Evolutionary conservation across 2,113 vertebrate species (phyloP).

Genomic region (Corythornis vintsioides): DNA sequence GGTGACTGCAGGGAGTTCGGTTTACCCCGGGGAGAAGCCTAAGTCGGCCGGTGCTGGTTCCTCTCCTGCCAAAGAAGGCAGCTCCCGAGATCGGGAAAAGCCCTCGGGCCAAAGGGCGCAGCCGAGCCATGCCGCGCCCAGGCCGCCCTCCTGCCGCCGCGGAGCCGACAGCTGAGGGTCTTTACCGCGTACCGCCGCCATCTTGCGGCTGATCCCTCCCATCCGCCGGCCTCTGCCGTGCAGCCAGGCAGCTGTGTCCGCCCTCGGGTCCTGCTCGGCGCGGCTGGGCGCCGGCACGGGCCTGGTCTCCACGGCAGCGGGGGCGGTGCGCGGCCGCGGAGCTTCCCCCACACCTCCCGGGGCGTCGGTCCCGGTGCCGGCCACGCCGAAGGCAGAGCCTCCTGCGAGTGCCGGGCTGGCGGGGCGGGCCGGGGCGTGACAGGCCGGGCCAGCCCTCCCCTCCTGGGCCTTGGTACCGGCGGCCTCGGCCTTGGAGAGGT

Average conservation of each 20-base stretch:
- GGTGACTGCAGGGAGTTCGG: not conserved
- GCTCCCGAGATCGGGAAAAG: not conserved
- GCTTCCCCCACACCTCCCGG: not conserved
- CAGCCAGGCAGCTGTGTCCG: too few species aligned
- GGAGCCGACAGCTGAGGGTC: not conserved
- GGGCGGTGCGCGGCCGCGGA: not conserved
- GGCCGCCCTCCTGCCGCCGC: not conserved
- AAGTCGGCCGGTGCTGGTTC: not conserved
- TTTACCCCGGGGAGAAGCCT: too few species aligned
- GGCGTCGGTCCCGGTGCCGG: not conserved
- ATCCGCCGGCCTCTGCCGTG: too few species aligned
- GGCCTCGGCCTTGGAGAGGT: not conserved
- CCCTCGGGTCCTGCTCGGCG: not conserved
- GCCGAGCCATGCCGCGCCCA: rapidly evolving
- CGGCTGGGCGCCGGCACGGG: not conserved
- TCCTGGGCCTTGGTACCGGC: not conserved
- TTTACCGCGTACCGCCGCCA: not conserved
- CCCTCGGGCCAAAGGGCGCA: not conserved
- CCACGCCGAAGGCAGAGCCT: not conserved
- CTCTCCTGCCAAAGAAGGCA: not conserved
- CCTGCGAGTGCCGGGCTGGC: not conserved
- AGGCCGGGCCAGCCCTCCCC: not conserved
- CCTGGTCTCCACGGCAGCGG: not conserved
- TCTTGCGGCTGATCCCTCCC: not conserved
- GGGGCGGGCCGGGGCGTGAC: not conserved